A percentile compares a stretch with the other conserved stretches of the same genome.
Evolutionary conservation across 2,113 vertebrate species (phyloP).

Genomic region (Raja brachyura): DNA sequence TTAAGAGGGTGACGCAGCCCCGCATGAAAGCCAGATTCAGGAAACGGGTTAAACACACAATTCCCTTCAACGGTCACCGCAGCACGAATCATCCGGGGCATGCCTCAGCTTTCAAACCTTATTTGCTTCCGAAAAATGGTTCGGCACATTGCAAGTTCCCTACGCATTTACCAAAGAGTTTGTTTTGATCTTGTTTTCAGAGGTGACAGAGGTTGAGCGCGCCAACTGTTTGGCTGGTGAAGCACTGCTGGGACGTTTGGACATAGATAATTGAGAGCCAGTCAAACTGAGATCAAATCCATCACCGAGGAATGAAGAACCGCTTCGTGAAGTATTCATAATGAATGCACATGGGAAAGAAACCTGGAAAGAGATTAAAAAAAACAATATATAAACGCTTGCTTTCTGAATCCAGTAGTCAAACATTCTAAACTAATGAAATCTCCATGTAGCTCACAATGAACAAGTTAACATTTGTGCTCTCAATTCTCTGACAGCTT

Average conservation of each 20-base stretch:
- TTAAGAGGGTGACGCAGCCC: no score
- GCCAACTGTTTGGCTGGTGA: conserved; percentile 58
- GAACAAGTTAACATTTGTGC: not conserved
- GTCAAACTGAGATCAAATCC: conserved; percentile 65
- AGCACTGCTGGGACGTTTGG: conserved; percentile 68
- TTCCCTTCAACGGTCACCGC: not conserved
- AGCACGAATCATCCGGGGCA: not conserved
- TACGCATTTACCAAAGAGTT: conserved; percentile 66
- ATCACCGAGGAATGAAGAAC: conserved; percentile 52
- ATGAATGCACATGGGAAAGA: conserved; percentile 32
- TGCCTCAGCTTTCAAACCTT: not conserved
- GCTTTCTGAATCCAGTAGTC: not conserved
- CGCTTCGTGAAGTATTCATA: conserved; percentile 73
- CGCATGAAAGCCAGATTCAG: no score
- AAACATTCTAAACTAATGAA: not conserved
- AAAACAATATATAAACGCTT: not conserved
- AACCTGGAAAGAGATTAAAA: not conserved
- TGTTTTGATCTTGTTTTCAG: conserved; percentile 58
- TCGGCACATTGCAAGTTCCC: not conserved
- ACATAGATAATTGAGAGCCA: conserved; percentile 63
- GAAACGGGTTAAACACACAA: no score
- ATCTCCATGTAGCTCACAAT: not conserved
- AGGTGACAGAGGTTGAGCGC: conserved; percentile 66
- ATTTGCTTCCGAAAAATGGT: not conserved
- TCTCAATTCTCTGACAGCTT: not conserved